A percentile compares a stretch with the other conserved stretches of the same genome.
Conservation (phyloP, 2,113 vertebrate species). For the Chinchilla lanigera region DNA sequence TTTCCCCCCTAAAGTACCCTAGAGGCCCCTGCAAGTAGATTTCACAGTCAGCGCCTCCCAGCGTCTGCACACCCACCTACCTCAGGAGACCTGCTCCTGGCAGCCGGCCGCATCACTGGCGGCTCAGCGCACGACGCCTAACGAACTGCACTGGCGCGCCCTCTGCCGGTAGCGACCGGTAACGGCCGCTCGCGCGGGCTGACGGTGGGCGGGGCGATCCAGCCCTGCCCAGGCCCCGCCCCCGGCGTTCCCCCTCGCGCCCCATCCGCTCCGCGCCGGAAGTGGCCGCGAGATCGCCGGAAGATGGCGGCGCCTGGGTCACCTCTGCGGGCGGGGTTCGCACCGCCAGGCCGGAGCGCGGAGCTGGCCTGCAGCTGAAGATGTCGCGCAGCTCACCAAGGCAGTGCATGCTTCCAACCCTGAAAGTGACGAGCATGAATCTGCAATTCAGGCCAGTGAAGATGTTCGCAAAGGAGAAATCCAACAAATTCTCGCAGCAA, state of each 20-base stretch:
- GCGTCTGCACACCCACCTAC: neutral
- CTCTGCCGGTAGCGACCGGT: neutral
- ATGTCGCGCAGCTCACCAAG: slow-evolving; percentile 78
- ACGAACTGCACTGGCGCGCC: neutral
- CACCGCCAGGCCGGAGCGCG: neutral
- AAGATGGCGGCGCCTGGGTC: neutral
- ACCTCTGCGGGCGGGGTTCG: no score
- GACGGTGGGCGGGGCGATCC: no score
- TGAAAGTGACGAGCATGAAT: slow-evolving; percentile 98
- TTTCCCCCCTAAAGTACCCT: neutral
- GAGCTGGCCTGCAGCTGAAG: neutral
- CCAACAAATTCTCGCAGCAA: slow-evolving; percentile 98
- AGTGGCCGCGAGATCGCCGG: no score
- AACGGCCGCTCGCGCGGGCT: neutral
- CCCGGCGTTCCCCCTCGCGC: no score
- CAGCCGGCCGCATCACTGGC: neutral
- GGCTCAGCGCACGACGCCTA: neutral
- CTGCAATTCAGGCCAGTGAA: slow-evolving; percentile 96
- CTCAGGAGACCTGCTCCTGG: no score
- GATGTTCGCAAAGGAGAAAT: slow-evolving; percentile 98
- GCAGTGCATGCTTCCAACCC: slow-evolving; percentile 99
- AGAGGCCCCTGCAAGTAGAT: neutral
- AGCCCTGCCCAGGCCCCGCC: no score
- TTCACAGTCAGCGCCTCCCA: neutral
- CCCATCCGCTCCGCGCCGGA: neutral